Base-by-base conservation (phyloP, 1,140 invertebrate genomes). In the Meloidogyne hapla region DNA sequence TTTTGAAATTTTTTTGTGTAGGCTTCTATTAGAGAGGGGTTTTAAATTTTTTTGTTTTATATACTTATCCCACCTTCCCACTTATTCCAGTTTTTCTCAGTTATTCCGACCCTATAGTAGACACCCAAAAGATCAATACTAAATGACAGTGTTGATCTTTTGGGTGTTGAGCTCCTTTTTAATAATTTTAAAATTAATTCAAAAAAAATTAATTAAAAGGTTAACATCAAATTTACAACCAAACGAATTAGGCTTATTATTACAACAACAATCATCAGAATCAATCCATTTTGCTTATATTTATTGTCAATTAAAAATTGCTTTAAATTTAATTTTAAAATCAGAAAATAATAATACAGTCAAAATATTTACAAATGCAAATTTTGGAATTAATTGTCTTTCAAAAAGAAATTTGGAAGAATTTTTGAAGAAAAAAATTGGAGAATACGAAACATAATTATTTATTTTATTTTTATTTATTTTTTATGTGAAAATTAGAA, bases 321-420 rank as follows among this genome's bases (percentile, higher is more conserved):
- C 71, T 1, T 21, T 73, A 64, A 3, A 26, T 26, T 33, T 61
- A 18, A 63, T 73, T 23, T 38, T 73, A 21, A 38, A 28, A 28
- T 21, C 56, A 5, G 48, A 56, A 56, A 56, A 56, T 56, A n/a
- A n/a, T n/a, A 56, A 56, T n/a, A n/a, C 6, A n/a, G n/a, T 56
- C 18, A 56, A 56, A 56, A n/a, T 56, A n/a, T 56, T n/a, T 56
- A 56, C 48, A n/a, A 61, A 73, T 63, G 71, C 71, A 23, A 64
- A 73, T 40, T 73, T 73, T 33, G 71, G 64, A 38, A 64, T 73
- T 64, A 26, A 64, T 33, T 73, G 71, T 73, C 64, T 73, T 61
- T 63, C 48, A 40, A 61, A 25, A 23, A 26, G 71, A 28, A 73
- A 73, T 63, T 73, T 73, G 71, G 28, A 73, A 28, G 71, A 73